Conservation (phyloP, 2,113 vertebrate genomes). For the Laticauda laticaudata region DNA sequence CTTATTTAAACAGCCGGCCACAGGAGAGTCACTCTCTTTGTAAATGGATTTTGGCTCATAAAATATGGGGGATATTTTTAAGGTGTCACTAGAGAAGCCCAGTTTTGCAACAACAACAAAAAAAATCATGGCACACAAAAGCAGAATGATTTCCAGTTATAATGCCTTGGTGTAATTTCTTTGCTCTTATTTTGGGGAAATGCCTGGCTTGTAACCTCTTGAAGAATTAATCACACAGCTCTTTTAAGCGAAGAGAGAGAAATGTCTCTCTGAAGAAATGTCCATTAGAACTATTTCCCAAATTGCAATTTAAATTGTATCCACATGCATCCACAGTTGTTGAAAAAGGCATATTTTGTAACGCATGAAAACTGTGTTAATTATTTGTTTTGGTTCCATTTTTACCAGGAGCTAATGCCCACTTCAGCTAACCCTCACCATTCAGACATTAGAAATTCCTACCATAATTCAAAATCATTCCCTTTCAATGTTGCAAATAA, state of each 20-base stretch:
- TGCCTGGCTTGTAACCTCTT: neutral
- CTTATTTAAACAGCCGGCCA: conserved; percentile 68
- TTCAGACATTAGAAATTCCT: neutral
- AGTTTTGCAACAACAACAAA: conserved; percentile 40
- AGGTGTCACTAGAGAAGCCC: conserved; percentile 61
- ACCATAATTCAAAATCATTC: neutral
- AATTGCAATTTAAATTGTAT: neutral
- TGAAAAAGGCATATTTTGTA: neutral
- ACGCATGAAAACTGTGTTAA: neutral
- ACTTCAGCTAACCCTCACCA: neutral
- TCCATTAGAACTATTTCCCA: neutral
- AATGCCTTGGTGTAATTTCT: conserved; percentile 30
- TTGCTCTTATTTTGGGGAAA: neutral
- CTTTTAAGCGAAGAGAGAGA: neutral
- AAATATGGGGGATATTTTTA: conserved; percentile 71
- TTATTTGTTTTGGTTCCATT: neutral
- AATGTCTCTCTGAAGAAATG: neutral
- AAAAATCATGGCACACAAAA: conserved; percentile 65
- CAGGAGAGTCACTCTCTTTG: conserved; percentile 66
- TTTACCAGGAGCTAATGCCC: neutral
- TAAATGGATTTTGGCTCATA: conserved; percentile 73
- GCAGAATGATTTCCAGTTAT: conserved; percentile 47
- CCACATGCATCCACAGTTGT: neutral
- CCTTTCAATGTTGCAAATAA: neutral
- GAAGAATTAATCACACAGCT: neutral